Evolutionary conservation across 2,888 invertebrate species (phyloP).

Genomic region (Scrobipalpa atriplicella): DNA sequence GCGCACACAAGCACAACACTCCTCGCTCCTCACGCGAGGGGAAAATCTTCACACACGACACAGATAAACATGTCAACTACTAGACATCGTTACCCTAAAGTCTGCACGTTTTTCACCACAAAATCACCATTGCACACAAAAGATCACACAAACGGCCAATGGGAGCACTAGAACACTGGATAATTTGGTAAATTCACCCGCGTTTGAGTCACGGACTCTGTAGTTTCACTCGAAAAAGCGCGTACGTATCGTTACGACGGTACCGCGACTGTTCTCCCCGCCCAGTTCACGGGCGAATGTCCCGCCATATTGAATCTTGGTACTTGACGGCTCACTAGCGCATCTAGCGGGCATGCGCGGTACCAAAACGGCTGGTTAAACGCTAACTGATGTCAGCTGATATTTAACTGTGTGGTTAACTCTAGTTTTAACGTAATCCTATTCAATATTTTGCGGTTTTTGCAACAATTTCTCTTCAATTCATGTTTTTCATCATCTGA

Average conservation of each 20-base stretch:
- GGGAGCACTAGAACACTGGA: conserved; percentile 75
- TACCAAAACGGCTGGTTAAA: conserved; percentile 47
- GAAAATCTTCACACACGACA: conserved; percentile 83
- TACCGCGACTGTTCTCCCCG: conserved; percentile 80
- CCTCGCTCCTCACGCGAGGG: conserved; percentile 80
- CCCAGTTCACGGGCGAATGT: conserved; percentile 81
- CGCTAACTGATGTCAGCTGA: conserved; percentile 30
- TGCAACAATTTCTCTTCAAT: neutral
- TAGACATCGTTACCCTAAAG: conserved; percentile 82
- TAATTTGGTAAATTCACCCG: conserved; percentile 77
- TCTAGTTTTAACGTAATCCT: neutral
- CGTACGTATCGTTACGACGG: conserved; percentile 77
- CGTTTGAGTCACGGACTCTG: conserved; percentile 78
- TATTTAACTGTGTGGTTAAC: conserved; percentile 14
- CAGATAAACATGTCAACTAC: conserved; percentile 83
- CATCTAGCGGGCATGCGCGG: conserved; percentile 64
- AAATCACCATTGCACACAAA: conserved; percentile 71
- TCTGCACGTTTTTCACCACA: conserved; percentile 78
- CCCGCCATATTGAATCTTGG: conserved; percentile 78
- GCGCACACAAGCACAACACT: conserved; percentile 70
- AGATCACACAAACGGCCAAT: conserved; percentile 72
- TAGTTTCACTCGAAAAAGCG: conserved; percentile 77
- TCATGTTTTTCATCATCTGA: neutral
- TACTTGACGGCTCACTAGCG: conserved; percentile 54
- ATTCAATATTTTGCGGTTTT: neutral